Evolutionary conservation across 2,888 invertebrate genomes (phyloP), one percentile per base, ranked within the genome.

Genomic region (Caradrina kadenii): DNA sequence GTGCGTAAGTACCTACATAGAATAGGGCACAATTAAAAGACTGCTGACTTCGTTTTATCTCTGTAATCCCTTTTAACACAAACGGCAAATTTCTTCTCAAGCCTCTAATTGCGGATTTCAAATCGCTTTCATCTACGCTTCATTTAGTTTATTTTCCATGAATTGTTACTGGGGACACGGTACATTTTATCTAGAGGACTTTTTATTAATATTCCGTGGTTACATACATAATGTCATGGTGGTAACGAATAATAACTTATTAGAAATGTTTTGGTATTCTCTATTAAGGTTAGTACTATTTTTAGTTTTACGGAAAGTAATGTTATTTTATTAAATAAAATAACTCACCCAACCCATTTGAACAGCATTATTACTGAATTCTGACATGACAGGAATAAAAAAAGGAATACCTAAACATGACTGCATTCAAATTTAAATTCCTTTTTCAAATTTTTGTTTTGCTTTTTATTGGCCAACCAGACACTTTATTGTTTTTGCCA

Each of bases 21-120:
- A 81, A 80, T 69, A 81, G 73, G 81, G 72, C 65, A 84, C 83
- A 86, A 86, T 87, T 87, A 86, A 86, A 88, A 88, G 73, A 80
- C 76, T 84, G 86, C 87, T 77, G 84, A 84, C 79, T 81, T 64
- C 73, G 82, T 76, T 79, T 87, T 85, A 87, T 85, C 84, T 77
- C 72, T 49, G 77, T 84, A 88, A 87, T 86, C 82, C 81, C 74
- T 78, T 87, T 84, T 80, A 65, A 77, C 78, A 75, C 72, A 78
- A 80, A 80, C 74, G 82, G 79, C 49, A 76, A 85, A 80, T 85
- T 86, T 80, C 82, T 82, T 85, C 69, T 59, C 64, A 73, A 71
- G 63, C 69, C 62, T 73, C 72, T 80, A 81, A 87, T 85, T 84
- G 80, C 81, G 75, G 80, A 80, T 79, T 79, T 81, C 73, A 78